Evolutionary conservation across 2,888 invertebrate genomes (phyloP), one percentile per base, ranked within the genome.

Genomic region (Cerastoderma edule): DNA sequence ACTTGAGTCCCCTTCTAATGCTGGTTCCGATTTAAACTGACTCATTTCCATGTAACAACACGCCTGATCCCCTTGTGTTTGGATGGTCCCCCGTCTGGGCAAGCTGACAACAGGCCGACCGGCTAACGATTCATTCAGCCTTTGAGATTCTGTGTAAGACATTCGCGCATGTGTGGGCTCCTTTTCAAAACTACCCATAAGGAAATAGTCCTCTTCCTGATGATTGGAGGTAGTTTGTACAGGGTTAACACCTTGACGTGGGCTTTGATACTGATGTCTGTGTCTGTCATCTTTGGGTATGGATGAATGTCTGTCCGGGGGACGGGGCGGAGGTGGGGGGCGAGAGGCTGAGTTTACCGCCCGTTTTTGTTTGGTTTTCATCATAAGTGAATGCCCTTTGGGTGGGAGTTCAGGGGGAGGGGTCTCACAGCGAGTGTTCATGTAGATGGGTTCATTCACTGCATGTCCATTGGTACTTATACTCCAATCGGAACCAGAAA

Each of bases 331-430:
- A 10, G 77, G 72, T 8, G 80, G 80, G 28, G 79, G 77, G 35
- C 82, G 53, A 6, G 77, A 68, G 6, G 70, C 72, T 24, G 69
- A 56, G 71, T 32, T 73, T 16, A 75, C n/a, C 0, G 30, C 35
- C 8, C 57, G 53, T 30, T 71, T 79, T 48, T 73, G 76, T 44
- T 72, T 83, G 30, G 67, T 74, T 72, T 84, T 88, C n/a, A 72
- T 80, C 24, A 84, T 69, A 4, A 90, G 74, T 27, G 79, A 83
- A 67, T 89, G 89, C 57, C 89, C 90, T 77, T 90, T 90, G 4
- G 90, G 90, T 10, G 90, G 90, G 22, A 90, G 75, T 65, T 84
- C 87, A 46, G 90, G 89, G 6, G 89, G 89, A 16, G 86, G 85
- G 5, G 84, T 82, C 46, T 83, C 79, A 30, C 63, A 77, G 4